Conservation (phyloP, 2,113 vertebrate genomes). For the Mohoua ochrocephala region DNA sequence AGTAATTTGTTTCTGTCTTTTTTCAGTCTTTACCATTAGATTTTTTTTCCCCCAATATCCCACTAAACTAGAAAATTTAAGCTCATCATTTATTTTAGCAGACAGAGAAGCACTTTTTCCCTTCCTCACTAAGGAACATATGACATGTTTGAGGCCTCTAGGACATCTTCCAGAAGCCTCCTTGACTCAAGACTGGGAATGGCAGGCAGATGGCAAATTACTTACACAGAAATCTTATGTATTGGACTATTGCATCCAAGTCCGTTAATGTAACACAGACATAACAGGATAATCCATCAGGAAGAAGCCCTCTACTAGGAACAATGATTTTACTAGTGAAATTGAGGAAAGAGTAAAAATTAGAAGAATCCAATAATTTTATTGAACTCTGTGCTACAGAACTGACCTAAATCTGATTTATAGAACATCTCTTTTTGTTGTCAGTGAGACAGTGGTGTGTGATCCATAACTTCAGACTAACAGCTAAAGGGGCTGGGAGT, state of each 20-base stretch:
- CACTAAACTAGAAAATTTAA: not conserved
- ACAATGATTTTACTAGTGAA: not conserved
- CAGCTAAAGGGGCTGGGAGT: not conserved
- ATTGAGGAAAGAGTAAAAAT: not conserved
- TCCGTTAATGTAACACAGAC: not conserved
- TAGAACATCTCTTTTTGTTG: not conserved
- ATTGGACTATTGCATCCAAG: not conserved
- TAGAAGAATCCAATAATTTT: not conserved
- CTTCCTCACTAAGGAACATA: not conserved
- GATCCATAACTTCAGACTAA: not conserved
- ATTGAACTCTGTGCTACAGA: not conserved
- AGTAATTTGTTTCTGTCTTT: not conserved
- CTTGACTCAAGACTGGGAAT: not conserved
- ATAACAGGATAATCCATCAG: not conserved
- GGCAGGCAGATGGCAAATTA: not conserved
- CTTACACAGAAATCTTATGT: not conserved
- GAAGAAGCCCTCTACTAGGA: not conserved
- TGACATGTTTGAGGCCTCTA: not conserved
- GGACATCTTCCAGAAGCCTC: not conserved
- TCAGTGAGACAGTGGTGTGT: not conserved
- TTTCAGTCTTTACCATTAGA: not conserved
- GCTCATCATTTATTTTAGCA: not conserved
- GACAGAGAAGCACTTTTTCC: not conserved
- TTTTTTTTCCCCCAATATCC: not conserved
- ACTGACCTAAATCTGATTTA: not conserved